Percentiles rank a stretch among this genome's conserved stretches.
phyloP scores from a whole-genome alignment of 2,888 invertebrate genomes.

The Lithophane semibrunnea region DNA sequence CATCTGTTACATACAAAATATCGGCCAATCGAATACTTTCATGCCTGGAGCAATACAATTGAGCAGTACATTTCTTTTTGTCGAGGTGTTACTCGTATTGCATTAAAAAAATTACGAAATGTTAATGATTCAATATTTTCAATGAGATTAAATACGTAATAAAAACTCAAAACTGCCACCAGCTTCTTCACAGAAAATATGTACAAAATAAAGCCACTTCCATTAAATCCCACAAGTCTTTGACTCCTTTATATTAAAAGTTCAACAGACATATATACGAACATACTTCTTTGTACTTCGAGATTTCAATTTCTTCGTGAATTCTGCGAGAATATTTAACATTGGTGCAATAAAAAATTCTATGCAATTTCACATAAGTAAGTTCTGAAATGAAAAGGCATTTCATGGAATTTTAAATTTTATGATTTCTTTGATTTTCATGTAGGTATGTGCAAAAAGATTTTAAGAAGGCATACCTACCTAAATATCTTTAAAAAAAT shows the following conservation, averaged over 20 bases:
- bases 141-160: background rate
- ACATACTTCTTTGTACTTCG: constrained; percentile 37
- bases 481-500: background rate
- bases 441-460: background rate
- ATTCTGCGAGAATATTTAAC: constrained; percentile 25
- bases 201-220: background rate
- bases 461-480: background rate
- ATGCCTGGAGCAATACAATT: background rate
- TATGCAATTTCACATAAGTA: constrained; percentile 32
- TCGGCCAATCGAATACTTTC: no score
- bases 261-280: constrained; percentile 30
- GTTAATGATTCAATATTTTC: background rate
- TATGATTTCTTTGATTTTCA: constrained; percentile 18
- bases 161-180: background rate
- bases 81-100: no score
- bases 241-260: constrained; percentile 36
- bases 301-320: constrained; percentile 41
- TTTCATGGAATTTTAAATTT: constrained; percentile 9
- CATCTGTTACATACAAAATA: no score
- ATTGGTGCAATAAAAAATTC: constrained; percentile 25
- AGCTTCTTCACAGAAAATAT: constrained; percentile 7
- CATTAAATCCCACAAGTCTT: constrained; percentile 11
- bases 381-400: constrained; percentile 30
- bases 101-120: background rate
- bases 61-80: background rate